phyloP scores from a whole-genome alignment of 2,888 invertebrate genomes.

The Cataglyphis rosenhaueri region DNA sequence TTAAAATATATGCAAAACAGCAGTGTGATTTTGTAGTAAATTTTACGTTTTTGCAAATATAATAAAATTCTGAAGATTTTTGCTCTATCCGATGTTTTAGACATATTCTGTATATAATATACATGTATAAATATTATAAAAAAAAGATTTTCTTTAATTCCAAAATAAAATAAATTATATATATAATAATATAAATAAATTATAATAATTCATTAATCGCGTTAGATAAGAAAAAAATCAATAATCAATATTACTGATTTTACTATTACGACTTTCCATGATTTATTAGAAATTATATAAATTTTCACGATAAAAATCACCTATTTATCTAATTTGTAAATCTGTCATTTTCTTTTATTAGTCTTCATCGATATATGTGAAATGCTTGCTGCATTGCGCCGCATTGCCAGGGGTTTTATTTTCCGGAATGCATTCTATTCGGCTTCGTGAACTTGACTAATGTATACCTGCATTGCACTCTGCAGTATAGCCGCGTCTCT shows the following conservation, averaged over 20 bases:
- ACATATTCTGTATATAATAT: too few relatives aligned
- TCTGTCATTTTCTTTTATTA: not conserved
- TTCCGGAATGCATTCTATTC: constrained; percentile 49
- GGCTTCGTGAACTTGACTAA: constrained; percentile 59
- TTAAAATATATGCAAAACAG: not conserved
- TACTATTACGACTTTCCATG: not conserved
- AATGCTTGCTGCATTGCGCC: constrained; percentile 35
- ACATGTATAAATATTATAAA: not conserved
- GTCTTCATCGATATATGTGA: constrained; percentile 18
- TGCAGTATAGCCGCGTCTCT: constrained; percentile 1
- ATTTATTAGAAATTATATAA: not conserved
- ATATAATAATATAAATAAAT: constrained; percentile 7
- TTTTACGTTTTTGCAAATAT: not conserved
- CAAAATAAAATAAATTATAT: not conserved
- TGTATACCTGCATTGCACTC: constrained; percentile 38
- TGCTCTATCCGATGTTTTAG: too few relatives aligned
- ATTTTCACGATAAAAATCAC: not conserved
- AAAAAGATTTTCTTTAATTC: not conserved
- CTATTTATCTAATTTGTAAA: not conserved
- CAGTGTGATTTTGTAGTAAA: not conserved
- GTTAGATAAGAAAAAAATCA: not conserved
- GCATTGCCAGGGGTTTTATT: constrained; percentile 51
- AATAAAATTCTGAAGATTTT: constrained; percentile 20
- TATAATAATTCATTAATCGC: not conserved
- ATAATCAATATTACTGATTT: not conserved